Percentiles rank a stretch among this genome's conserved stretches.
Evolutionary conservation across 2,797 vertebrate genomes (phyloP).

Genomic region (Hydrolagus colliei): DNA sequence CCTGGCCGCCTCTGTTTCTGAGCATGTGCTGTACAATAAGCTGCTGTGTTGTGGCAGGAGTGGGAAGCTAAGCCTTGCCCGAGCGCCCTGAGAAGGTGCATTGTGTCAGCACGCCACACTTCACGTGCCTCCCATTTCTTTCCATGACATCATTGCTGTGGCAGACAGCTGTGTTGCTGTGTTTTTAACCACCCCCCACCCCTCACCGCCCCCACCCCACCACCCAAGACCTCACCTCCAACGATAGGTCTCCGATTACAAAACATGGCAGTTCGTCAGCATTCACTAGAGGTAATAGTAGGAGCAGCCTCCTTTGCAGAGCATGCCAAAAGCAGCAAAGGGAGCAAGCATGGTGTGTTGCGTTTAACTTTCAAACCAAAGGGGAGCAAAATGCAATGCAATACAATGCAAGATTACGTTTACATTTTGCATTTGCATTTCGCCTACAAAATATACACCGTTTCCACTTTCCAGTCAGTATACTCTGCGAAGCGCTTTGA

Average conservation of each 20-base stretch:
- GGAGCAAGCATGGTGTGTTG: not conserved
- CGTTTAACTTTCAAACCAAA: not conserved
- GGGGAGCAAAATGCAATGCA: not conserved
- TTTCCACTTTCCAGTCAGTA: too few species aligned
- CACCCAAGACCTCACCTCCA: not conserved
- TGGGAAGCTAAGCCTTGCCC: too few species aligned
- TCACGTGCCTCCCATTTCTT: constrained; percentile 70
- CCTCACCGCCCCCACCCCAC: too few species aligned
- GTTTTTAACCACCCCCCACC: not conserved
- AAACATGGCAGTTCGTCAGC: constrained; percentile 49
- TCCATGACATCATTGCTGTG: constrained; percentile 72
- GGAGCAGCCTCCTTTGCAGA: not conserved
- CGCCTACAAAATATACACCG: too few species aligned
- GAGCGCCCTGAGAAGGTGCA: constrained; percentile 40
- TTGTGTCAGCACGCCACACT: constrained; percentile 50
- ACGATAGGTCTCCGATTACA: constrained; percentile 59
- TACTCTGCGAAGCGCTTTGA: too few species aligned
- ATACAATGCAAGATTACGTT: not conserved
- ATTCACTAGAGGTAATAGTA: not conserved
- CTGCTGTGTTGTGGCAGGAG: not conserved
- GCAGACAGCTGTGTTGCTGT: constrained; percentile 68
- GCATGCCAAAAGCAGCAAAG: not conserved
- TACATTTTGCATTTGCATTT: too few species aligned
- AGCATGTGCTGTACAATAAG: not conserved
- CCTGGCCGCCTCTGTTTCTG: not conserved